These are phyloP conservation scores for Sciurus niger DNA, from an alignment of 2,113 vertebrate genomes.

Conservation along the genomic window DNA sequence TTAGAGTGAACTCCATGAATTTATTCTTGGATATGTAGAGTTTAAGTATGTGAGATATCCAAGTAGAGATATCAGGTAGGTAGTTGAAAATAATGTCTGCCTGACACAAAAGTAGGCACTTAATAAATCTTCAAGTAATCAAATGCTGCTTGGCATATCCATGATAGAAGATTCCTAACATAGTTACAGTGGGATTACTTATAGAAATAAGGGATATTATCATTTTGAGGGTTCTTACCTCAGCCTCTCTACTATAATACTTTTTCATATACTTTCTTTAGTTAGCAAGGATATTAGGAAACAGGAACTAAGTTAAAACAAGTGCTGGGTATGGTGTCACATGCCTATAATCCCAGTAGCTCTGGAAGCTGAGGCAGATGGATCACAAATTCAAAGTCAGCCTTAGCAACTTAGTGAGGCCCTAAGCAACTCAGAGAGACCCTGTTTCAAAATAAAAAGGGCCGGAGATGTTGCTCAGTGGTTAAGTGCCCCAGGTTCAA, in stretches of 20 bases:
- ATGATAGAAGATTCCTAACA: background rate
- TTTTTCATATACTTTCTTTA: background rate
- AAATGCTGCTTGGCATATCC: background rate
- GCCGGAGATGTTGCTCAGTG: too few species aligned
- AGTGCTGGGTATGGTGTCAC: too few species aligned
- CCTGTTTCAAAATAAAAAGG: too few species aligned
- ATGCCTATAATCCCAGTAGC: too few species aligned
- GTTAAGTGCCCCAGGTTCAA: too few species aligned
- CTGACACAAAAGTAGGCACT: background rate
- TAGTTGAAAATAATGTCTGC: constrained; percentile 28
- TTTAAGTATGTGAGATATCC: constrained; percentile 7
- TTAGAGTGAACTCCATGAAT: background rate
- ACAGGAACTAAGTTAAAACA: background rate
- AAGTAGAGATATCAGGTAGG: background rate
- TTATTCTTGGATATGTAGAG: background rate
- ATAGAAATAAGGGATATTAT: background rate
- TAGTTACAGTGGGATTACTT: background rate
- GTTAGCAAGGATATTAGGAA: background rate
- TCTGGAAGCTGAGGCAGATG: too few species aligned
- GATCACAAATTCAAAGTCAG: too few species aligned
- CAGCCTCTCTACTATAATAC: background rate
- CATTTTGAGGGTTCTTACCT: background rate
- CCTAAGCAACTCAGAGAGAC: too few species aligned
- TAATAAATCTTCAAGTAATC: constrained; percentile 46
- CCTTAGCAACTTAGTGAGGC: too few species aligned